Evolutionary conservation across 1,140 invertebrate genomes (phyloP).

Genomic region (Octopus sinensis): DNA sequence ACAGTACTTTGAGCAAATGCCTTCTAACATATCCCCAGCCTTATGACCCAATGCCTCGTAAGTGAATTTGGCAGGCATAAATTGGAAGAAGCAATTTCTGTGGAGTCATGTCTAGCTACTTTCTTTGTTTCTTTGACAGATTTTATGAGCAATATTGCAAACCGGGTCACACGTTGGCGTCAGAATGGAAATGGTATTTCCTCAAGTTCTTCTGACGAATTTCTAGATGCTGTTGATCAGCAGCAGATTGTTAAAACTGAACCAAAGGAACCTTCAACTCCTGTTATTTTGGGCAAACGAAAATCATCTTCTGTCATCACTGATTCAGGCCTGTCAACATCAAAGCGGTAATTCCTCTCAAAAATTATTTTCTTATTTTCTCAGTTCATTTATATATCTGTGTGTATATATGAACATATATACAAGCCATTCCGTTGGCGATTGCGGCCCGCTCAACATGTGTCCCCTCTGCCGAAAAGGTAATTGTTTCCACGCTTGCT

Average conservation of each 20-base stretch:
- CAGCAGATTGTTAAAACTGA: not conserved
- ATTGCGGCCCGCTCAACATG: no score
- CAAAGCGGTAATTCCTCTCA: constrained; percentile 47
- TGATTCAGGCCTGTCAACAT: constrained; percentile 45
- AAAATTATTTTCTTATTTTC: no score
- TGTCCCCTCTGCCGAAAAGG: no score
- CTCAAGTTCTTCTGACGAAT: not conserved
- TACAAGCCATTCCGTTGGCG: no score
- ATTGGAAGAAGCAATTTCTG: no score
- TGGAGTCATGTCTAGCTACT: not conserved
- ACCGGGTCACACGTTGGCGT: constrained; percentile 49
- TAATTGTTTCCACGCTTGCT: no score
- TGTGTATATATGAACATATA: no score
- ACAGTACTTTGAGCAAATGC: no score
- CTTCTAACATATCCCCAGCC: no score
- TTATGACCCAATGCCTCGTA: no score
- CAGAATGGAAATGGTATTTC: constrained; percentile 45
- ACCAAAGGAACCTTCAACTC: constrained; percentile 35
- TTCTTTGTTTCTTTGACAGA: constrained; percentile 31
- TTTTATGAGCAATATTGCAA: constrained; percentile 48
- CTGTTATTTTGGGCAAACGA: constrained; percentile 47
- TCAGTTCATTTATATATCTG: no score
- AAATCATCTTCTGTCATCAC: constrained; percentile 35
- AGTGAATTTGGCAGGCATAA: no score
- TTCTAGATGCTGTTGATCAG: not conserved